These are phyloP conservation scores for Climacteris rufus DNA, from an alignment of 2,113 vertebrate species.

Conservation along the genomic window DNA sequence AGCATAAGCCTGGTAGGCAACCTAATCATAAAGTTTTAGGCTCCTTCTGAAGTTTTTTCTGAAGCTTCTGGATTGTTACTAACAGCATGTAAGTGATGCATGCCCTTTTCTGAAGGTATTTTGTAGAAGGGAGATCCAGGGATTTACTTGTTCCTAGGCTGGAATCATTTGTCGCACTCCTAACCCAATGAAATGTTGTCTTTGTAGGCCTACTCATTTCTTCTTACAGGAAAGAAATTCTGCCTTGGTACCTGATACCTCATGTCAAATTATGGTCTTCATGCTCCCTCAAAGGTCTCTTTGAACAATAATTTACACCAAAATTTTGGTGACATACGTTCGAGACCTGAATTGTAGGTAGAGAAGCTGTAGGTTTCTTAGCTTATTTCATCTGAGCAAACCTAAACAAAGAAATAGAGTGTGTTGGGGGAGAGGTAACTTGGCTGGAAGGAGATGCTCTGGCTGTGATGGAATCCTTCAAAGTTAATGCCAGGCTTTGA, in stretches of 20 bases:
- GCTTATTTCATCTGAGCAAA: not conserved
- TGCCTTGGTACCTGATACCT: not conserved
- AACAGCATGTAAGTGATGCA: not conserved
- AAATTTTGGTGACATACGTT: not conserved
- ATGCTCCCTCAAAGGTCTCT: not conserved
- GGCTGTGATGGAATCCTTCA: not conserved
- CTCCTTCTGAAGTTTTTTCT: not conserved
- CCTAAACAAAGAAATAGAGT: not conserved
- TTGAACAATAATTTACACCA: not conserved
- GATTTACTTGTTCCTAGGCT: not conserved
- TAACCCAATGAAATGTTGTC: not conserved
- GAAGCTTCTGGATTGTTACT: not conserved
- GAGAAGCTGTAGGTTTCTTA: not conserved
- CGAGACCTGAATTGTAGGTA: not conserved
- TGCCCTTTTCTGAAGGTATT: not conserved
- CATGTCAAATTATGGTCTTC: not conserved
- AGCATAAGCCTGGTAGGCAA: not conserved
- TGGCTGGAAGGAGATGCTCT: not conserved
- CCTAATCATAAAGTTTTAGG: not conserved
- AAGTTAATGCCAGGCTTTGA: not conserved
- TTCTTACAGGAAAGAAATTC: not conserved
- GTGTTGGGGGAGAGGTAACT: not conserved
- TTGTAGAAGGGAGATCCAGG: not conserved
- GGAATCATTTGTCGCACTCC: accelerated
- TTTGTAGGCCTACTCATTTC: not conserved